Conservation (phyloP, 2,888 invertebrate genomes). For the Megaustenia siamemsis region DNA sequence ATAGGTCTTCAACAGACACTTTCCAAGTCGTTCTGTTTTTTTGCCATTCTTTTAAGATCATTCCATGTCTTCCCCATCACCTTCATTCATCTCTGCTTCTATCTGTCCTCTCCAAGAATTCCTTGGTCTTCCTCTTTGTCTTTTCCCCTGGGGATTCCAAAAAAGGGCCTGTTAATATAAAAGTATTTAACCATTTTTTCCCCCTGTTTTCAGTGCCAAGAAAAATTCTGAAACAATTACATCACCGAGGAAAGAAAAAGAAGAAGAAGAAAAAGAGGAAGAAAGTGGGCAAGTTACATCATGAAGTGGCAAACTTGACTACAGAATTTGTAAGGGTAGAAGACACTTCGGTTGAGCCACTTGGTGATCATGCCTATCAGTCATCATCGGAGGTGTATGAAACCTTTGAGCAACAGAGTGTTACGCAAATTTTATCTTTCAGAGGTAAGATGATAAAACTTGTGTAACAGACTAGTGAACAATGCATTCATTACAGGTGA, state of each 20-base stretch:
- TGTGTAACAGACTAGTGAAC: too few relatives aligned
- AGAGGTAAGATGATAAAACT: conserved; percentile 5
- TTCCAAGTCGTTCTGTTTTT: too few relatives aligned
- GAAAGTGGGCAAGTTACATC: background rate
- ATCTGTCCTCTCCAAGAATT: too few relatives aligned
- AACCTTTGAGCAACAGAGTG: conserved; percentile 7
- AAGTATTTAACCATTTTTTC: background rate
- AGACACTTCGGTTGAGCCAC: background rate
- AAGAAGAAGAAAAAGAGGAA: conserved; percentile 45
- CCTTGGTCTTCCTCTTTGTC: too few relatives aligned
- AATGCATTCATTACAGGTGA: too few relatives aligned
- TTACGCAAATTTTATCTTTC: background rate
- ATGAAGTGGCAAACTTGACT: background rate
- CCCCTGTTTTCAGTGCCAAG: conserved; percentile 38
- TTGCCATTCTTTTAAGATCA: too few relatives aligned
- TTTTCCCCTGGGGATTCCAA: too few relatives aligned
- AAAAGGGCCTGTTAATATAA: too few relatives aligned
- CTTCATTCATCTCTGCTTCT: too few relatives aligned
- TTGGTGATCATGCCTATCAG: background rate
- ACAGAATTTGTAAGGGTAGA: background rate
- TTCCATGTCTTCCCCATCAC: too few relatives aligned
- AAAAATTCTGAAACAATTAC: conserved; percentile 38
- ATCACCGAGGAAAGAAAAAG: background rate
- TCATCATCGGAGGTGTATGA: conserved; percentile 9
- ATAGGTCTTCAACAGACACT: too few relatives aligned